Base-by-base conservation (phyloP, 1,140 invertebrate species). In the Monomorium pharaonis region DNA sequence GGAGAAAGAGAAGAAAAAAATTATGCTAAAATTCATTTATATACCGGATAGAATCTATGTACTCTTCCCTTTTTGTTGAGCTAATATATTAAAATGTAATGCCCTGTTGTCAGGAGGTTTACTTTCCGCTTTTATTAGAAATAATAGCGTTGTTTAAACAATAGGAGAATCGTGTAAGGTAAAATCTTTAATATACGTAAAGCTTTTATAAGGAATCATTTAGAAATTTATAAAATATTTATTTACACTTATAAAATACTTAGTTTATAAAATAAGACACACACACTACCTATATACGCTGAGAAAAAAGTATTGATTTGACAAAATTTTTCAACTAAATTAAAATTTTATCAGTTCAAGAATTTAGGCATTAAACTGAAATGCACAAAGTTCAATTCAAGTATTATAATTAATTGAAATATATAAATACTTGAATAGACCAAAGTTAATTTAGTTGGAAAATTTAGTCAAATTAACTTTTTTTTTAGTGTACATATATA, bases 21-120 rank as follows among this genome's bases (percentile, higher is more conserved):
- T 1, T 7, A 63, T 49, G 63, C 33, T 51, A 49, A 49, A n/a
- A 51, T 51, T 78, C 47, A 77, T 78, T 62, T 78, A 65, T 62
- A 44, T n/a, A 44, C 6, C n/a, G n/a, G 0, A 18, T 30, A 9
- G 21, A 14, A 21, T 60, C 1, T 37, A n/a, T n/a, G n/a, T n/a
- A n/a, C 14, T 7, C 27, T 24, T 58, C 21, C 56, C n/a, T 65
- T n/a, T 27, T 72, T 30, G 18, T 33, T 27, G 10, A 49, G 27
- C 3, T 37, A 44, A 62, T 27, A 63, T 49, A 63, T 65, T 78
- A 49, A 78, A 63, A 77, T 49, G 9, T 58, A 47, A 63, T 21
- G 12, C 24, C 7, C 18, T 47, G 72, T 60, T 18, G 69, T 76
- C 5, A 14, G n/a, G 14, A 21, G 18, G 42, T 37, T 78, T 63